phyloP scores from a whole-genome alignment of 1,140 invertebrate genomes.

The Drosophila sechellia region DNA sequence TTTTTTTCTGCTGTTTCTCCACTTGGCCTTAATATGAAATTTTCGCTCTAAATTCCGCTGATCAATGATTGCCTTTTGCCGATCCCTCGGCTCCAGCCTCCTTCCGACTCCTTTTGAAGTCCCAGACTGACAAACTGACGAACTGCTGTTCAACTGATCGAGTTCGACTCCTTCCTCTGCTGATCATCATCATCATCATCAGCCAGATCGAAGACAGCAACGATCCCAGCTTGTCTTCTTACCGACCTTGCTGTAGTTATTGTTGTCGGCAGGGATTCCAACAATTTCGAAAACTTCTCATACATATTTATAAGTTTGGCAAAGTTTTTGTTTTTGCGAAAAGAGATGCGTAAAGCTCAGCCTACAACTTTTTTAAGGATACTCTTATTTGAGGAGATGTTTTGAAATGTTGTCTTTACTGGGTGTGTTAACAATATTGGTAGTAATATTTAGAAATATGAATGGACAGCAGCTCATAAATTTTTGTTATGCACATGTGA shows the following conservation, averaged over 20 bases:
- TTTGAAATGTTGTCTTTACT: background rate
- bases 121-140: conserved; percentile 61
- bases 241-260: conserved; percentile 70
- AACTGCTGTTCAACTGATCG: conserved; percentile 62
- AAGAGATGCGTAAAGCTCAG: conserved; percentile 62
- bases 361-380: conserved; percentile 55
- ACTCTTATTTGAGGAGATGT: conserved; percentile 1
- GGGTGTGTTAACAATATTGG: too few relatives aligned
- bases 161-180: conserved; percentile 50
- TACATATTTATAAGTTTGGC: conserved; percentile 84
- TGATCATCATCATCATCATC: conserved; percentile 43
- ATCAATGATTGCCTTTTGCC: conserved; percentile 79
- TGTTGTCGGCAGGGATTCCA: conserved; percentile 79
- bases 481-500: too few relatives aligned
- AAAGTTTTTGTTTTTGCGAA: conserved; percentile 64
- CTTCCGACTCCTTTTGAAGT: conserved; percentile 41
- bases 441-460: too few relatives aligned
- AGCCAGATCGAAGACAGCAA: conserved; percentile 40
- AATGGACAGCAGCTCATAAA: too few relatives aligned
- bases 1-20: conserved; percentile 28
- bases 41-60: conserved; percentile 82
- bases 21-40: conserved; percentile 79
- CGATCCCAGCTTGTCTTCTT: conserved; percentile 64
- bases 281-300: conserved; percentile 83
- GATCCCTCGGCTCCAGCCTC: conserved; percentile 33